Evolutionary conservation across 1,140 invertebrate species (phyloP).

Genomic region (Drosophila sechellia): DNA sequence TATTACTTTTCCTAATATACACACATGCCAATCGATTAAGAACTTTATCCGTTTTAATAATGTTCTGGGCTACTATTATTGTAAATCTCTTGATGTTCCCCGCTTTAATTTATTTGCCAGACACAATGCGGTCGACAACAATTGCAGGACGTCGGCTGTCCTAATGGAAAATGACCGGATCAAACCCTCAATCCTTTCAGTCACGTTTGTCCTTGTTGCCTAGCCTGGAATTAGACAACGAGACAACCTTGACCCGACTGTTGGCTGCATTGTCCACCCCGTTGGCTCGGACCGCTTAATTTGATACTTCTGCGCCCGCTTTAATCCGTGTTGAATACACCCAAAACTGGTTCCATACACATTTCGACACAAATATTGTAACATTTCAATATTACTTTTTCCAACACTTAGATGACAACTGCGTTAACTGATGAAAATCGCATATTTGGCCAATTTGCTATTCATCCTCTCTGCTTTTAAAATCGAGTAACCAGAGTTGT

Average conservation of each 20-base stretch:
- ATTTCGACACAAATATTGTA: no score
- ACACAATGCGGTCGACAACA: constrained; percentile 20
- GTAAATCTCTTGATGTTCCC: neutral
- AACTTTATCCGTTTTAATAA: constrained; percentile 30
- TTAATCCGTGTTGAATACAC: no score
- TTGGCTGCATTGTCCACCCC: neutral
- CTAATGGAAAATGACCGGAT: constrained; percentile 33
- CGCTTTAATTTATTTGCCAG: constrained; percentile 22
- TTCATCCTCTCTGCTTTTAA: no score
- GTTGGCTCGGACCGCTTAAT: constrained; percentile 3
- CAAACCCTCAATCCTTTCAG: constrained; percentile 29
- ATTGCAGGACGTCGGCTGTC: constrained; percentile 17
- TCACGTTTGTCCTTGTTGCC: constrained; percentile 19
- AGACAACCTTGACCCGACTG: constrained; percentile 24
- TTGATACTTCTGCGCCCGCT: constrained; percentile 3
- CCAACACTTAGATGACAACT: no score
- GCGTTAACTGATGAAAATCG: no score
- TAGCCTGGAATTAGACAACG: constrained; percentile 5
- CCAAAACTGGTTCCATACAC: no score
- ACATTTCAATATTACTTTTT: no score
- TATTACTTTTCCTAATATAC: neutral
- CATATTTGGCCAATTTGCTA: no score
- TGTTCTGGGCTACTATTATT: constrained; percentile 8
- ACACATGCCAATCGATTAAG: neutral
- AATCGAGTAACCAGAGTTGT: no score